phyloP scores from a whole-genome alignment of 2,888 invertebrate genomes.

The Ganaspis brasiliensis region DNA sequence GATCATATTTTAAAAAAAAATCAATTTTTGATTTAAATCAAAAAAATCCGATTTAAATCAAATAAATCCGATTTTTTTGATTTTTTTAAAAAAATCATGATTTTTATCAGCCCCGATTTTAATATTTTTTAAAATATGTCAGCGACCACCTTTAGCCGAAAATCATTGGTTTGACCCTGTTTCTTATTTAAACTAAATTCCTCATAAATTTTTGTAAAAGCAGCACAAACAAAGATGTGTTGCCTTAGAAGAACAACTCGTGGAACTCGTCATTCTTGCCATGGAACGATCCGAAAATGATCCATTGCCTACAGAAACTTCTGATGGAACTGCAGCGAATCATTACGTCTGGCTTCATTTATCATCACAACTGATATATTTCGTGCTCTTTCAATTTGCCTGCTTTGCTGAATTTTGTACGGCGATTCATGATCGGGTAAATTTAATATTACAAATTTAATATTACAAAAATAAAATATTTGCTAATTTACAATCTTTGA shows the following conservation, averaged over 20 bases:
- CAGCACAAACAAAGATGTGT: constrained; percentile 92
- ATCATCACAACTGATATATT: constrained; percentile 96
- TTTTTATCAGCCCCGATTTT: too few relatives aligned
- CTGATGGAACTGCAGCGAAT: constrained; percentile 84
- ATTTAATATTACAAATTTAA: constrained; percentile 16
- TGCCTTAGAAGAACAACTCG: constrained; percentile 95
- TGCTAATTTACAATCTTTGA: too few relatives aligned
- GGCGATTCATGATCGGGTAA: constrained; percentile 91
- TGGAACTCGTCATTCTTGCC: constrained; percentile 93
- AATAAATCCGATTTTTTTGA: too few relatives aligned
- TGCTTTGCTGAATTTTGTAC: constrained; percentile 96
- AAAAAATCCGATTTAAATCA: too few relatives aligned
- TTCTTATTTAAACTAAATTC: too few relatives aligned
- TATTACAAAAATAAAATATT: constrained; percentile 19
- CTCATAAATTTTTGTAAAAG: constrained; percentile 17
- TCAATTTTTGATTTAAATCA: too few relatives aligned
- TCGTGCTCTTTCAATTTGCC: constrained; percentile 96
- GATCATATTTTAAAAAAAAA: too few relatives aligned
- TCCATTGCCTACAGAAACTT: constrained; percentile 82
- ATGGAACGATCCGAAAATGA: constrained; percentile 94
- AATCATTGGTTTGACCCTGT: too few relatives aligned
- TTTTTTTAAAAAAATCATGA: too few relatives aligned
- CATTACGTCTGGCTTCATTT: constrained; percentile 96
- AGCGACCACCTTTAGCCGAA: too few relatives aligned
- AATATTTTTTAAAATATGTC: too few relatives aligned